Evolutionary conservation across 2,888 invertebrate species (phyloP).

Genomic region (Kryphioiulus occultus): DNA sequence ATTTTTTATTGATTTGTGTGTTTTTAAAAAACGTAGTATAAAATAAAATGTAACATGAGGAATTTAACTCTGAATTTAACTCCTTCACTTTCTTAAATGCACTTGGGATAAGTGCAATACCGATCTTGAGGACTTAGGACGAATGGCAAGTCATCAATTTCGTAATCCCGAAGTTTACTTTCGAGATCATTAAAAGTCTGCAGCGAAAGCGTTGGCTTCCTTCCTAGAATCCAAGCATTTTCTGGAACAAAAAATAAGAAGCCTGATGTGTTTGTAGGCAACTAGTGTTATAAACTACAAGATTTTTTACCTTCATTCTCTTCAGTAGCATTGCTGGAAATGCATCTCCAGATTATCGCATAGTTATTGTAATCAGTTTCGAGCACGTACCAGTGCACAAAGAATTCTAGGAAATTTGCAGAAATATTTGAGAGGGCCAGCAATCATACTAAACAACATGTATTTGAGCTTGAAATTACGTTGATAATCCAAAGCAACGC

Average conservation of each 20-base stretch:
- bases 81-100: not conserved
- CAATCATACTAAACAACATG: not conserved
- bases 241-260: not conserved
- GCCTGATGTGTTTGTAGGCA: not conserved
- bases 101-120: not conserved
- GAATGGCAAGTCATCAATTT: not conserved
- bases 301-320: not conserved
- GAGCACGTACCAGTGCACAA: not conserved
- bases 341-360: not conserved
- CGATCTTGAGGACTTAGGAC: not conserved
- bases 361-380: not conserved
- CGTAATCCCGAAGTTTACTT: not conserved
- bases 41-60: no score
- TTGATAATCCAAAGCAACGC: not conserved
- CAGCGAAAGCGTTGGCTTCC: not conserved
- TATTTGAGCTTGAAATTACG: not conserved
- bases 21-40: no score
- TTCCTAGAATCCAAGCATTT: not conserved
- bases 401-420: not conserved
- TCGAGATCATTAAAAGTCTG: not conserved
- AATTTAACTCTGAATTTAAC: not conserved
- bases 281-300: not conserved
- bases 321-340: not conserved
- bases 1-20: no score
- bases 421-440: not conserved